A percentile compares a stretch with the other conserved stretches of the same genome.
phyloP scores from a whole-genome alignment of 2,113 vertebrate species.

The Lates calcarifer region DNA sequence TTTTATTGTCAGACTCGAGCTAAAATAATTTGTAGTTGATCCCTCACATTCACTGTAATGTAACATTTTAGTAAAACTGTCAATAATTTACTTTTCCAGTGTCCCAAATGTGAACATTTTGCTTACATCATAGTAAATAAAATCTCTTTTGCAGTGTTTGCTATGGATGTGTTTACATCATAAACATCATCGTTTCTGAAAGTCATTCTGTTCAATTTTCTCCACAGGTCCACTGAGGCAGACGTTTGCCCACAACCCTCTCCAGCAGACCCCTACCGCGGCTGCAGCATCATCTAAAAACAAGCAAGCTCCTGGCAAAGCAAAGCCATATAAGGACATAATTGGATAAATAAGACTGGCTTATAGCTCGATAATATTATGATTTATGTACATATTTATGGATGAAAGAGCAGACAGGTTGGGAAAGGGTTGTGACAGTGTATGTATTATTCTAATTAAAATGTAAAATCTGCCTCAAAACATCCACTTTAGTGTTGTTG shows the following conservation, averaged over 20 bases:
- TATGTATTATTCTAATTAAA: constrained; percentile 72
- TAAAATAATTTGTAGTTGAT: too few species aligned
- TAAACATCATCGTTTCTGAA: background rate
- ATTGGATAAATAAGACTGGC: constrained; percentile 78
- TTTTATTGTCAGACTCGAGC: too few species aligned
- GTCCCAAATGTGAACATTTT: background rate
- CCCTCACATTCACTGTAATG: background rate
- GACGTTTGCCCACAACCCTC: constrained; percentile 90
- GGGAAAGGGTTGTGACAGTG: background rate
- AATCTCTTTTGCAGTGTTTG: too few species aligned
- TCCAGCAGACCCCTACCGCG: constrained; percentile 77
- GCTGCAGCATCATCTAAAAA: constrained; percentile 54
- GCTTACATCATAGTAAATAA: too few species aligned
- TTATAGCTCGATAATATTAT: background rate
- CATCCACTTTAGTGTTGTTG: background rate
- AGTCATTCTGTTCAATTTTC: background rate
- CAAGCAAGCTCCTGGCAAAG: constrained; percentile 69
- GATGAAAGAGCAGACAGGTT: background rate
- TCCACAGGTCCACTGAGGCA: constrained; percentile 89
- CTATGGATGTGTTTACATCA: background rate
- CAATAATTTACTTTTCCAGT: background rate
- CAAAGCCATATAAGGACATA: constrained; percentile 87
- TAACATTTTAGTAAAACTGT: background rate
- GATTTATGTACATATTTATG: constrained; percentile 80
- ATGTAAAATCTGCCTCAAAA: constrained; percentile 48